These are phyloP conservation scores for Nylanderia fulva DNA, from an alignment of 1,140 invertebrate species.

Conservation along the genomic window DNA sequence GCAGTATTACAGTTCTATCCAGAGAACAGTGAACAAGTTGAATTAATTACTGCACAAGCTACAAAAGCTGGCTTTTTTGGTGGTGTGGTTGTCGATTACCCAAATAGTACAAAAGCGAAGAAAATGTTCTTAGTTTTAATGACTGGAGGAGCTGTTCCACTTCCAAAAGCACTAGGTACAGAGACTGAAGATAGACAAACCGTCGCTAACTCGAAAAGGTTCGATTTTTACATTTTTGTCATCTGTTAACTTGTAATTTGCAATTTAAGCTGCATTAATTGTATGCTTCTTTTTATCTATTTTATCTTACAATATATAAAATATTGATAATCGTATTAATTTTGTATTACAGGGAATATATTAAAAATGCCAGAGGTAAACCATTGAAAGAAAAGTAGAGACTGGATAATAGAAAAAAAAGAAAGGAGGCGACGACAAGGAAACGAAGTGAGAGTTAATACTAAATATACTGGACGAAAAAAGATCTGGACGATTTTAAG, in stretches of 20 bases:
- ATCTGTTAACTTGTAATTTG: background rate
- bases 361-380: constrained; percentile 90
- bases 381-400: constrained; percentile 92
- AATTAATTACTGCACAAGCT: constrained; percentile 97
- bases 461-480: constrained; percentile 95
- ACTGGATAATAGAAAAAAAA: constrained; percentile 96
- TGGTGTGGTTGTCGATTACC: constrained; percentile 97
- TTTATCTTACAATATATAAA: constrained; percentile 17
- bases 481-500: constrained; percentile 89
- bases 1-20: constrained; percentile 99
- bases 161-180: constrained; percentile 90
- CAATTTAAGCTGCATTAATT: background rate
- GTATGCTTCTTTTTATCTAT: background rate
- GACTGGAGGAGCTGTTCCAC: constrained; percentile 92
- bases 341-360: constrained; percentile 87
- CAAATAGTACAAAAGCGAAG: constrained; percentile 99
- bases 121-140: constrained; percentile 97
- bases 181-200: constrained; percentile 67
- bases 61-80: constrained; percentile 99
- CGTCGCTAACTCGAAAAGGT: constrained; percentile 76
- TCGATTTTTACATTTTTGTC: constrained; percentile 69
- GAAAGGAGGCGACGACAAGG: constrained; percentile 95
- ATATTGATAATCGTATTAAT: constrained; percentile 62
- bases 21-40: constrained; percentile 96
- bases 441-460: constrained; percentile 91